Base-by-base conservation (phyloP, 2,888 invertebrate species). In the Cepaea hortensis region DNA sequence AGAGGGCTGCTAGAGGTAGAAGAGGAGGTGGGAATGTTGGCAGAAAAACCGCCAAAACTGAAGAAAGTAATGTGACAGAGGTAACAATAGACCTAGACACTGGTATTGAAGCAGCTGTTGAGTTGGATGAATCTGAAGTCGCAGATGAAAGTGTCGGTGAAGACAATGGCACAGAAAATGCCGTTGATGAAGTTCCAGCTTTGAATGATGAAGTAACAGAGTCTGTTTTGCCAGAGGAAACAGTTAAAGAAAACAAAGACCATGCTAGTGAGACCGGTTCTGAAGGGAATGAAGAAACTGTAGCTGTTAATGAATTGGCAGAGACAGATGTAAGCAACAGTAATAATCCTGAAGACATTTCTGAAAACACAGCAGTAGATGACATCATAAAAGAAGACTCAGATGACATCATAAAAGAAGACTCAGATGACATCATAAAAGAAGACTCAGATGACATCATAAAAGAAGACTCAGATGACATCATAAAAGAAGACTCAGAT, bases 21-120 rank as follows among this genome's bases (percentile, higher is more conserved):
- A 35, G 79, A 70, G 85, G 85, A 18, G 85, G 85, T 46, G 85
- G 79, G 35, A 62, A n/a, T 68, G 55, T 70, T 79, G 75, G 68
- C 15, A 85, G 9, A 77, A 77, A 76, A 75, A n/a, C 18, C 9
- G 13, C 46, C 18, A 15, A 76, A 65, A 48, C 65, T 50, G 48
- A 15, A 20, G 65, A 35, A 62, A 18, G 20, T 62, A 62, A 62
- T 18, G 18, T 9, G 15, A 9, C 62, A 35, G 62, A 82, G 48
- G 35, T 82, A 11, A 82, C n/a, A 35, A 35, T 7, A 61, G 82
- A 73, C 18, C 35, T 73, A 50, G 23, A 61, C n/a, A 72, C 9
- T 23, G 50, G 55, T 46, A 1, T 23, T 3, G 55, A 50, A 20
- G 48, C 11, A 23, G 72, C 23, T 55, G 70, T 48, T 23, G 48